Evolutionary conservation across 2,888 invertebrate genomes (phyloP), one percentile per base, ranked within the genome.

Genomic region (Lymantria dispar): DNA sequence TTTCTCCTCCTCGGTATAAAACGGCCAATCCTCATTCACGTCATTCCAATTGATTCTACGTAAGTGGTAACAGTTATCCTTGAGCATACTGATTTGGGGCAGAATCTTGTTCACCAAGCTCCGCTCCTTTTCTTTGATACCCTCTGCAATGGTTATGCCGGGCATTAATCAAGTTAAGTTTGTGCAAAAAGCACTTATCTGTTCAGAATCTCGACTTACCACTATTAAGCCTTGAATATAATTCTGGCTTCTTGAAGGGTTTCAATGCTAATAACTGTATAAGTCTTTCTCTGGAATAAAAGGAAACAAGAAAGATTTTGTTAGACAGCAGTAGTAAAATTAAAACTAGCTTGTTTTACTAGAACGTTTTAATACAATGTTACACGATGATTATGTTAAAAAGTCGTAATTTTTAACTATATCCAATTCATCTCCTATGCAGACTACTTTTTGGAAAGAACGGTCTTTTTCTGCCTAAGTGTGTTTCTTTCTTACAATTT

Each of bases 21-120:
- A 98, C 57, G 97, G 97, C 98, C 98, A 98, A 80, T 97, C 96
- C 77, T 96, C 96, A 72, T 97, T 95, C 63, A 98, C 97, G 81
- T 98, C 98, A 80, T 96, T 96, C 97, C 98, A 98, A 75, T 96
- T 93, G 77, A 95, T 95, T 76, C 96, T 95, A 72, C 95, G 95
- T 83, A 98, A 93, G 78, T 96, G 95, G 92, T 96, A 98, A 78
- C 95, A 95, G 91, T 98, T 98, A 88, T 98, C 97, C 84, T 96
- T 95, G 91, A 96, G 92, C 63, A 90, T 92, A 68, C 97, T 95
- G 68, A 98, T 95, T 81, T 96, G 95, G 73, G 95, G 95, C 77
- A 98, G 92, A 69, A 97, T 94, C 77, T 94, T 94, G 83, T 94
- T 94, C 78, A 98, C 93, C 69, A 94, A 91, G 78, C 93, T 94